phyloP scores from a whole-genome alignment of 2,113 vertebrate genomes.

The Xiphophorus maculatus region DNA sequence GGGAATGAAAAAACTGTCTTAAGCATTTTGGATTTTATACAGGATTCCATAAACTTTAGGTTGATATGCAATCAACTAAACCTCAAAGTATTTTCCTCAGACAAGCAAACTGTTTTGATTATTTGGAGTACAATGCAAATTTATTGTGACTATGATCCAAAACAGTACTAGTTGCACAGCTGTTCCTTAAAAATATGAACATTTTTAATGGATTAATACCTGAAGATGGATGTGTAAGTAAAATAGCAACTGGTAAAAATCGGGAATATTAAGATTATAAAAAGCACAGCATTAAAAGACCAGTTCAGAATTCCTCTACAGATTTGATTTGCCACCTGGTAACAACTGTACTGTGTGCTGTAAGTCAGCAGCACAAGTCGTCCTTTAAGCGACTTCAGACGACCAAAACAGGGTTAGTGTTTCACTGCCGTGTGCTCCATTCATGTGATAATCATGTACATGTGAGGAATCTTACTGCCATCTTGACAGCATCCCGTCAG shows the following conservation, averaged over 20 bases:
- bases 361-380: constrained; percentile 3
- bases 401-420: constrained; percentile 15
- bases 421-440: constrained; percentile 33
- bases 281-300: not conserved
- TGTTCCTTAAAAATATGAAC: too few species aligned
- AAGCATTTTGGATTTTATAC: not conserved
- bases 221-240: not conserved
- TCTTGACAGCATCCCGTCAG: constrained; percentile 47
- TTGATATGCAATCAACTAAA: not conserved
- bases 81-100: not conserved
- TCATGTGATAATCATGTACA: constrained; percentile 43
- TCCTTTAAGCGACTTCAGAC: constrained; percentile 24
- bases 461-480: constrained; percentile 40
- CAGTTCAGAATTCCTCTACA: not conserved
- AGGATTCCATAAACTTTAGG: not conserved
- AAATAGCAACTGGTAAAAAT: not conserved
- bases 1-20: not conserved
- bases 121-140: too few species aligned
- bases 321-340: constrained; percentile 5
- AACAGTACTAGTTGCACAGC: too few species aligned
- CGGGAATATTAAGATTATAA: not conserved
- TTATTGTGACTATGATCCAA: too few species aligned
- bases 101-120: too few species aligned
- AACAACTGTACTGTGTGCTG: constrained; percentile 18
- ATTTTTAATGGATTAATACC: not conserved